Evolutionary conservation across 2,888 invertebrate genomes (phyloP).

Genomic region (Apamea anceps): DNA sequence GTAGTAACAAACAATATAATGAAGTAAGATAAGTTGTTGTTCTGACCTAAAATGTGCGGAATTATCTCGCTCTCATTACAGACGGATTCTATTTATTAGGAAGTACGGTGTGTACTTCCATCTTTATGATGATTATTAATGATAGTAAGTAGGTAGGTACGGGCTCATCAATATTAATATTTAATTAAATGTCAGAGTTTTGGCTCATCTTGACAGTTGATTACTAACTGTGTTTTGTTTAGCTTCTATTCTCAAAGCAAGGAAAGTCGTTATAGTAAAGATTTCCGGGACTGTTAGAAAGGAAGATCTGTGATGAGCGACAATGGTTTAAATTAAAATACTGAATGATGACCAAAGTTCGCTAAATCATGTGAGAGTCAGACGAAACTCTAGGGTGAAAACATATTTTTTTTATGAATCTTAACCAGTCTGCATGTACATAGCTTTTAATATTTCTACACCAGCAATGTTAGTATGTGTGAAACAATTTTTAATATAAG

Average conservation of each 20-base stretch:
- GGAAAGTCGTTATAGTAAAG: background rate
- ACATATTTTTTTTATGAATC: background rate
- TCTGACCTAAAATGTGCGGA: slow-evolving; percentile 16
- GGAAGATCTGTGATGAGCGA: too few relatives aligned
- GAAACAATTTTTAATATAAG: too few relatives aligned
- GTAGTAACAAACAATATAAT: background rate
- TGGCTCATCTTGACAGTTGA: slow-evolving; percentile 39
- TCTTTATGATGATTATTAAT: slow-evolving; percentile 13
- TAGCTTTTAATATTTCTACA: too few relatives aligned
- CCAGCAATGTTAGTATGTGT: too few relatives aligned
- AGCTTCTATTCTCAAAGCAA: slow-evolving; percentile 4
- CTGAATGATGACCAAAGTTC: background rate
- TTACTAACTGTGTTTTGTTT: slow-evolving; percentile 22
- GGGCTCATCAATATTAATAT: slow-evolving; percentile 43
- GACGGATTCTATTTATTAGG: slow-evolving; percentile 12
- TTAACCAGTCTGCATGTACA: too few relatives aligned
- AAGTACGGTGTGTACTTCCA: background rate
- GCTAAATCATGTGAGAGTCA: background rate
- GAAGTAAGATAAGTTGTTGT: slow-evolving; percentile 4
- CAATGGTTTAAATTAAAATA: background rate
- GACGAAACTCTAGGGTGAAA: background rate
- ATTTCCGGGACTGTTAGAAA: slow-evolving; percentile 9
- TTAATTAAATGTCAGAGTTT: slow-evolving; percentile 44
- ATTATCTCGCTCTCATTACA: slow-evolving; percentile 34
- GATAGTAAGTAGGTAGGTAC: background rate